These are phyloP conservation scores for Petrocephalus zakoni DNA, from an alignment of 2,113 vertebrate genomes.

Conservation along the genomic window DNA sequence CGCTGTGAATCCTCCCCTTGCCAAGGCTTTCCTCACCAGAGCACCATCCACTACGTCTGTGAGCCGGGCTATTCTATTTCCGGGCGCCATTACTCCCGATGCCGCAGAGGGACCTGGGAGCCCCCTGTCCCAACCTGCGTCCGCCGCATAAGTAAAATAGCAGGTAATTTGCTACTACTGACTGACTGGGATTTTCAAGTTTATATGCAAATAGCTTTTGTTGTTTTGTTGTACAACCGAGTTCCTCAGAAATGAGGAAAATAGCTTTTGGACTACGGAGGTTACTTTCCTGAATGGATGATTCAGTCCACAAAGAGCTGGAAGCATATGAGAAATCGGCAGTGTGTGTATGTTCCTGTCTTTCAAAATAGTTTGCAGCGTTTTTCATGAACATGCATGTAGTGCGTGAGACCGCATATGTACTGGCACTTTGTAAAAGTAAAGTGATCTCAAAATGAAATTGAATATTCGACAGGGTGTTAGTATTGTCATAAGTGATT, in stretches of 20 bases:
- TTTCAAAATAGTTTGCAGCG: neutral
- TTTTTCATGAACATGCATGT: neutral
- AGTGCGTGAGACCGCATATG: too few relatives aligned
- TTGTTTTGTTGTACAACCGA: too few relatives aligned
- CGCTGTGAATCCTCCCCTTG: slow-evolving; percentile 61
- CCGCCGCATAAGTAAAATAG: slow-evolving; percentile 26
- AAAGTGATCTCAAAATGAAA: neutral
- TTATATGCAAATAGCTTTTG: too few relatives aligned
- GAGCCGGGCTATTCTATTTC: slow-evolving; percentile 50
- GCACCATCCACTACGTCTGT: slow-evolving; percentile 55
- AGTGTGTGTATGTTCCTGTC: neutral
- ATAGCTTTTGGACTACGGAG: neutral
- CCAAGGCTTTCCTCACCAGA: slow-evolving; percentile 52
- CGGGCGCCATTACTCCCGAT: slow-evolving; percentile 34
- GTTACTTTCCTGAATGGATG: neutral
- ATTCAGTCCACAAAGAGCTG: neutral
- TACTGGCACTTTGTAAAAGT: slow-evolving; percentile 25
- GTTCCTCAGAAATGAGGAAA: neutral
- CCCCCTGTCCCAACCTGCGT: slow-evolving; percentile 45
- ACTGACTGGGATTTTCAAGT: neutral
- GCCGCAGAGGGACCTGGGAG: slow-evolving; percentile 48
- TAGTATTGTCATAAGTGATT: neutral
- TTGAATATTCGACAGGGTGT: slow-evolving; percentile 10
- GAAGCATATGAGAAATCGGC: neutral
- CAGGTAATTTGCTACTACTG: neutral